Conservation (phyloP, 92 coral and sea anemone species). For the Porites rus region DNA sequence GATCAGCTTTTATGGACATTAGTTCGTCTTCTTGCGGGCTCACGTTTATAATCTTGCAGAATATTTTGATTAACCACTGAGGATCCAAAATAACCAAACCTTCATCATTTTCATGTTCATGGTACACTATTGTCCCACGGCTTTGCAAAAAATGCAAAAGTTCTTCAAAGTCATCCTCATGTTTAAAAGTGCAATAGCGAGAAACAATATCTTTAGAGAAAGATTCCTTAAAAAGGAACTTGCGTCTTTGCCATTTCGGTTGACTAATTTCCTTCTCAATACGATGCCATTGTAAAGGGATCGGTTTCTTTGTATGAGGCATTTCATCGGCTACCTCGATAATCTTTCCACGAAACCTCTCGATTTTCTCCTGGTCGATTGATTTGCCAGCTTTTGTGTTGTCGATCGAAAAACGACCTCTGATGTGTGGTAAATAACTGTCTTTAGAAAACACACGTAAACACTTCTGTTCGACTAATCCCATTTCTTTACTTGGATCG, state of each 20-base stretch:
- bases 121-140: constrained; percentile 10
- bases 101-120: not conserved
- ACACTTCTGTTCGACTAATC: not conserved
- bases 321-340: not conserved
- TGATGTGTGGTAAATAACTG: constrained; percentile 7
- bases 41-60: constrained; percentile 3
- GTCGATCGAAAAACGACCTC: not conserved
- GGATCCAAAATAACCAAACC: constrained; percentile 15
- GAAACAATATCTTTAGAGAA: not conserved
- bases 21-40: not conserved
- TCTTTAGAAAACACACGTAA: not conserved
- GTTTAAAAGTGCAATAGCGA: not conserved
- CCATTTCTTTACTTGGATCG: not conserved
- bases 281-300: not conserved
- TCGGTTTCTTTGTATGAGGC: not conserved
- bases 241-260: not conserved
- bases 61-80: not conserved
- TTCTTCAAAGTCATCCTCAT: constrained; percentile 4
- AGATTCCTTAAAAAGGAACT: not conserved
- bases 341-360: not conserved
- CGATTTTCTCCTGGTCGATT: not conserved
- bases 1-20: not conserved
- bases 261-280: too few species aligned
- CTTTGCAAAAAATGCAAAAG: constrained; percentile 2
- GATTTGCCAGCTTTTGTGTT: constrained; percentile 9